These are phyloP conservation scores for Sphenopsis melanotis DNA, from an alignment of 2,797 vertebrate genomes.

Conservation along the genomic window DNA sequence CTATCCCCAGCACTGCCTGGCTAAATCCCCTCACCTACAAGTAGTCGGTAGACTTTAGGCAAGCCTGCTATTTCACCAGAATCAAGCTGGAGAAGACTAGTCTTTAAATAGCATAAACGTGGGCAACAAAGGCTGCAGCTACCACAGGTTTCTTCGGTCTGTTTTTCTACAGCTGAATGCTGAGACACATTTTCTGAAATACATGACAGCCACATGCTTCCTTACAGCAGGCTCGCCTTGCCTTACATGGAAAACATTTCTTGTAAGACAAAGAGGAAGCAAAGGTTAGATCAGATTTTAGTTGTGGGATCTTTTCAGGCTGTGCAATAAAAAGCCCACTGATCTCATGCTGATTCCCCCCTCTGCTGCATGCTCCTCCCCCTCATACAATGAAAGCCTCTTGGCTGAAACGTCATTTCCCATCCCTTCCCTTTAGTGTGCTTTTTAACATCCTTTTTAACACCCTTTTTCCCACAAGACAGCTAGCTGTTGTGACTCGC, in stretches of 20 bases:
- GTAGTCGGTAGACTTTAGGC: background rate
- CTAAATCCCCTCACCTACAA: background rate
- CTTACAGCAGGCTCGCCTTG: background rate
- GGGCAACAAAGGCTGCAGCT: background rate
- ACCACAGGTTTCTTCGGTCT: background rate
- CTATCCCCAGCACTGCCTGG: background rate
- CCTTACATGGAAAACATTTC: background rate
- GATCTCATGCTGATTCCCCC: background rate
- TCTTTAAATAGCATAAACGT: background rate
- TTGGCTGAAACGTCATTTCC: background rate
- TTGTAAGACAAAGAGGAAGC: background rate
- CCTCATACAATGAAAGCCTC: background rate
- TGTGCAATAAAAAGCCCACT: background rate
- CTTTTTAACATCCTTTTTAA: background rate
- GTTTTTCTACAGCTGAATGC: background rate
- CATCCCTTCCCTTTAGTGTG: background rate
- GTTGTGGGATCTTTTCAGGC: background rate
- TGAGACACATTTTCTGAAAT: background rate
- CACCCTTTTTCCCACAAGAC: background rate
- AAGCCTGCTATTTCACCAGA: background rate
- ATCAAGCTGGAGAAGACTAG: background rate
- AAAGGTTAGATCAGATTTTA: slow-evolving; percentile 5
- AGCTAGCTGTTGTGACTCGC: background rate
- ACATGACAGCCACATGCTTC: background rate
- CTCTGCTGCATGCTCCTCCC: background rate